Percentiles rank a stretch among this genome's conserved stretches.
phyloP scores from a whole-genome alignment of 2,113 vertebrate species.

The Mustelus asterias region DNA sequence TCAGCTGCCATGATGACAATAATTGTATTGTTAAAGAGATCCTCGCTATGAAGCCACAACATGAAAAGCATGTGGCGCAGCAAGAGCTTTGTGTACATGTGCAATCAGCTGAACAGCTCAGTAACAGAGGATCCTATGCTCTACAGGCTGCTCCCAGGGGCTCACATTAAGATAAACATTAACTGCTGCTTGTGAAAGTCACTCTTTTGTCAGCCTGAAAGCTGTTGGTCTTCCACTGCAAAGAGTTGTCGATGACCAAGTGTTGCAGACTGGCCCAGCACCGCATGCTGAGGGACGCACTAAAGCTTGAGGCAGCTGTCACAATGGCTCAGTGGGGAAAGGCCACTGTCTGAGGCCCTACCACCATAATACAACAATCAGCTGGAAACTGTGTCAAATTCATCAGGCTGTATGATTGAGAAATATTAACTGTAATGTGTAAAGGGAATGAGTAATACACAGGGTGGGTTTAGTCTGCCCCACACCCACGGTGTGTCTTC shows the following conservation, averaged over 20 bases:
- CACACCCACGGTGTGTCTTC: too few relatives aligned
- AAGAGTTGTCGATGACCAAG: background rate
- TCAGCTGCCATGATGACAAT: background rate
- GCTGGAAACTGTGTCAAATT: background rate
- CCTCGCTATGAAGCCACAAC: background rate
- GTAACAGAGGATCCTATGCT: background rate
- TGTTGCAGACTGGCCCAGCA: background rate
- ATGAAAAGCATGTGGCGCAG: background rate
- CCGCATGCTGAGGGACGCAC: background rate
- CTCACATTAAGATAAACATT: background rate
- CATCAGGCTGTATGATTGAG: background rate
- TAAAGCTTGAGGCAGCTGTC: background rate
- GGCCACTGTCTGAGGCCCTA: background rate
- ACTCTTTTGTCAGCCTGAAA: background rate
- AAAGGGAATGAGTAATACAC: background rate
- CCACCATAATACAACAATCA: background rate
- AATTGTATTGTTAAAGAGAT: background rate
- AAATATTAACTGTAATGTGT: background rate
- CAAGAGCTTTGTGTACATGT: background rate
- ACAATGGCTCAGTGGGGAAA: background rate
- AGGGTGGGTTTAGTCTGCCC: too few relatives aligned
- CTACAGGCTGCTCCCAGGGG: background rate
- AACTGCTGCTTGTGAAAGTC: background rate
- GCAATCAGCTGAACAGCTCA: background rate
- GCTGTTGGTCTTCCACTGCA: background rate